phyloP scores from a whole-genome alignment of 2,113 vertebrate species.

The Forbesichthys papilliferus region DNA sequence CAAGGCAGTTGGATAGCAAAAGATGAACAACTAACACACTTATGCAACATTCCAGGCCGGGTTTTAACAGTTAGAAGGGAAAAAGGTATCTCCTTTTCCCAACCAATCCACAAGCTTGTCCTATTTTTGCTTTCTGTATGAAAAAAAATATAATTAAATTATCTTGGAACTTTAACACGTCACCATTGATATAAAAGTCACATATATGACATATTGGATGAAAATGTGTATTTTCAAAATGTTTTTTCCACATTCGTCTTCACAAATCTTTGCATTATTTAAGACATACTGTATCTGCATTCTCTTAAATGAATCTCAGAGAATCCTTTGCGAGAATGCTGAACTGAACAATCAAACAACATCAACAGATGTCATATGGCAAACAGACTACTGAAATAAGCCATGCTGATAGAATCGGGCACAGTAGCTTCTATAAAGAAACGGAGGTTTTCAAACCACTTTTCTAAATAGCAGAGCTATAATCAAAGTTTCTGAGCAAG shows the following conservation, averaged over 20 bases:
- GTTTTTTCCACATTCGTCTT: not conserved
- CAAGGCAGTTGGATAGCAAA: not conserved
- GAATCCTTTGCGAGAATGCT: not conserved
- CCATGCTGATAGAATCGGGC: conserved; percentile 49
- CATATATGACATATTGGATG: not conserved
- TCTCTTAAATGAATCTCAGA: no score
- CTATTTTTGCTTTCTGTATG: not conserved
- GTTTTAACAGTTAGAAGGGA: conserved; percentile 43
- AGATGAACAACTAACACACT: conserved; percentile 47
- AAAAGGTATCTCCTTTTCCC: conserved; percentile 5
- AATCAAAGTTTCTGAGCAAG: conserved; percentile 73
- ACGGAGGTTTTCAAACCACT: conserved; percentile 60
- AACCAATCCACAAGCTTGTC: not conserved
- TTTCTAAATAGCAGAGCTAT: conserved; percentile 64
- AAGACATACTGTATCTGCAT: no score
- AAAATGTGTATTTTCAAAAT: no score
- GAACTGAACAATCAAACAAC: conserved; percentile 19
- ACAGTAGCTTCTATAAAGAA: conserved; percentile 63
- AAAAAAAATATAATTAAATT: no score
- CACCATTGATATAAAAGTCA: no score
- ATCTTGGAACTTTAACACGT: no score
- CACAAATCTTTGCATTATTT: not conserved
- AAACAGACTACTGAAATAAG: conserved; percentile 47
- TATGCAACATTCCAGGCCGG: conserved; percentile 68
- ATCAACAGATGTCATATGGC: conserved; percentile 53